Conservation (phyloP, 2,113 vertebrate species). For the Paracanthobrama guichenoti region DNA sequence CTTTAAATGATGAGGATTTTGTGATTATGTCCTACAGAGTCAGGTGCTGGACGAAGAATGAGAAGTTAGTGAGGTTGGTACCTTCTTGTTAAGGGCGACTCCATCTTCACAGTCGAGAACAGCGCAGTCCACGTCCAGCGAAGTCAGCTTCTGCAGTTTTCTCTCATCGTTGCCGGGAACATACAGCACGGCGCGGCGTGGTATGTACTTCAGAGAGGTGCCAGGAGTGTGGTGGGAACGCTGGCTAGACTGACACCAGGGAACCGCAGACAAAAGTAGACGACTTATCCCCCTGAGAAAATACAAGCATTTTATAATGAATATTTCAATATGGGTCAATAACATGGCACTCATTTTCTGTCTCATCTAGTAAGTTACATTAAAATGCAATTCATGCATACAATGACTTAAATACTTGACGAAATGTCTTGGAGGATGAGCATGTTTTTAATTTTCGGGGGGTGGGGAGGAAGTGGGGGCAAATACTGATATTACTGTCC, state of each 20-base stretch:
- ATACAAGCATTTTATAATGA: background rate
- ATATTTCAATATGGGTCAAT: background rate
- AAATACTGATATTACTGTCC: too few relatives aligned
- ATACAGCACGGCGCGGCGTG: constrained; percentile 92
- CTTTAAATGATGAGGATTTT: constrained; percentile 37
- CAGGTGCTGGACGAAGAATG: constrained; percentile 36
- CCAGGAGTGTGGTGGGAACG: constrained; percentile 66
- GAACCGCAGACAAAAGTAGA: constrained; percentile 59
- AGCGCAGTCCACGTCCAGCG: constrained; percentile 87
- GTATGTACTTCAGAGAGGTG: constrained; percentile 80
- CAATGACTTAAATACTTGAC: background rate
- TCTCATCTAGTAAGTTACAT: background rate
- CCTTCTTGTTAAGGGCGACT: constrained; percentile 93
- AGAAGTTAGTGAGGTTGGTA: constrained; percentile 58
- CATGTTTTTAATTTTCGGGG: background rate
- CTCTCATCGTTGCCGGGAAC: constrained; percentile 92
- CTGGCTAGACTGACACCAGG: constrained; percentile 51
- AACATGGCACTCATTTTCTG: background rate
- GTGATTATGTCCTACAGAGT: constrained; percentile 24
- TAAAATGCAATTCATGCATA: background rate
- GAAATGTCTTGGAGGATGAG: background rate
- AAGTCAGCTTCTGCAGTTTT: constrained; percentile 90
- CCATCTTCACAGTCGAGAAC: constrained; percentile 97
- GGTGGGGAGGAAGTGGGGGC: too few relatives aligned
- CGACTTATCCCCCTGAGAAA: constrained; percentile 60